phyloP scores from a whole-genome alignment of 2,888 invertebrate genomes.

The Drosophila niveifrons region DNA sequence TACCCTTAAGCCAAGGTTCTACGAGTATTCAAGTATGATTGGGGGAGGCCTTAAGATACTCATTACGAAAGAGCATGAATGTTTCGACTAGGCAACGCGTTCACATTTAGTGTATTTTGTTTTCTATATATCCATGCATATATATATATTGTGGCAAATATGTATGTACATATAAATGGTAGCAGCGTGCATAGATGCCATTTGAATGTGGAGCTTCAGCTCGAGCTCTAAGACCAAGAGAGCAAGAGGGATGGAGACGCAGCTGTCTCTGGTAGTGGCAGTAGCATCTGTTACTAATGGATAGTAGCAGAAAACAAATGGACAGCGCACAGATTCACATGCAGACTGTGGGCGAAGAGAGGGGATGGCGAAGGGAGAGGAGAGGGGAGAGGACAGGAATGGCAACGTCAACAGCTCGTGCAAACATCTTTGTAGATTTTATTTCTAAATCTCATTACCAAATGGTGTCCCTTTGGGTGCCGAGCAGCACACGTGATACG shows the following conservation, averaged over 20 bases:
- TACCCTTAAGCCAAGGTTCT: conserved; percentile 21
- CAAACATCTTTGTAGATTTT: conserved; percentile 82
- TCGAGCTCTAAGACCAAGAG: conserved; percentile 8
- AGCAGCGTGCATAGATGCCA: conserved; percentile 69
- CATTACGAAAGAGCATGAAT: conserved; percentile 23
- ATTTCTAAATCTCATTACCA: conserved; percentile 81
- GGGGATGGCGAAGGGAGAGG: background rate
- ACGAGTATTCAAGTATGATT: background rate
- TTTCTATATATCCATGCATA: conserved; percentile 33
- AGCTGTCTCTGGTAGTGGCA: conserved; percentile 64
- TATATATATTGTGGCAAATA: conserved; percentile 52
- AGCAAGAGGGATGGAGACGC: conserved; percentile 15
- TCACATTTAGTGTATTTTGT: conserved; percentile 9
- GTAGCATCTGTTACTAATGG: conserved; percentile 79
- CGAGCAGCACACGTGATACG: conserved; percentile 45
- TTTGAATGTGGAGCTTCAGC: conserved; percentile 69
- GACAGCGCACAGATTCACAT: conserved; percentile 72
- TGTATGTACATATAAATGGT: conserved; percentile 63
- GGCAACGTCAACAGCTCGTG: conserved; percentile 76
- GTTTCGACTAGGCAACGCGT: background rate
- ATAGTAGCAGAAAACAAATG: conserved; percentile 80
- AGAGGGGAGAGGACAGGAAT: conserved; percentile 15
- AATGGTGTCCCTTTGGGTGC: conserved; percentile 77
- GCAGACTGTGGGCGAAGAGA: conserved; percentile 8
- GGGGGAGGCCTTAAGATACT: background rate